Evolutionary conservation across 2,888 invertebrate genomes (phyloP), one percentile per base, ranked within the genome.

Genomic region (Drosophila bunnanda): DNA sequence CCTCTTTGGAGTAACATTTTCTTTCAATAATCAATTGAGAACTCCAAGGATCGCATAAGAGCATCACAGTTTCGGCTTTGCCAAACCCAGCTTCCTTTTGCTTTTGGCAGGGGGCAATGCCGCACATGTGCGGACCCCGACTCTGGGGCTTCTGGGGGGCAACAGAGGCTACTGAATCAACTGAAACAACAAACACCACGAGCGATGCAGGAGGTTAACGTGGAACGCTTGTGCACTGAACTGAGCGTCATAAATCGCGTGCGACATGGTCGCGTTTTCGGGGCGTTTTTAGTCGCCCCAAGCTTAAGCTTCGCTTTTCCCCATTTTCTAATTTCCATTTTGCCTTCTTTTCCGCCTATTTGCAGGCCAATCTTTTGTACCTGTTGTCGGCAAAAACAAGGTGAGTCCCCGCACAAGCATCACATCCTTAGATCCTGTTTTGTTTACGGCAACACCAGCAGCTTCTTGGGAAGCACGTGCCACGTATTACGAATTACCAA

Each of bases 351-450:
- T 34, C 60, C 41, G 60, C 60, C 41, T 66, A 17, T 20, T 87
- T 81, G 57, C 88, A 82, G 82, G n/a, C 34, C 58, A 56, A 79
- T 66, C 67, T 79, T 78, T 88, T 83, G 89, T 88, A 84, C 87
- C 84, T 84, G 84, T 82, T 83, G 82, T 60, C 44, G 72, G 61
- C 62, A 46, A 30, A 66, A 46, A 48, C 43, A 67, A 69, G 46
- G 59, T 52, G 58, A 59, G 58, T 44, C 34, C 39, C 28, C 32
- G 60, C 55, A 28, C 22, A 43, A 7, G 41, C 43, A 43, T 65
- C 55, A 67, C 72, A 76, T 75, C 59, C 68, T 88, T 71, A 56
- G 44, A 64, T 50, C 62, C 58, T 74, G 59, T 64, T 74, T 71
- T 67, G 53, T 70, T 64, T 61, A 56, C 53, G 60, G 59, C 46